A percentile compares a stretch with the other conserved stretches of the same genome.
Conservation (phyloP, 2,888 invertebrate genomes). For the Microchrysa polita region DNA sequence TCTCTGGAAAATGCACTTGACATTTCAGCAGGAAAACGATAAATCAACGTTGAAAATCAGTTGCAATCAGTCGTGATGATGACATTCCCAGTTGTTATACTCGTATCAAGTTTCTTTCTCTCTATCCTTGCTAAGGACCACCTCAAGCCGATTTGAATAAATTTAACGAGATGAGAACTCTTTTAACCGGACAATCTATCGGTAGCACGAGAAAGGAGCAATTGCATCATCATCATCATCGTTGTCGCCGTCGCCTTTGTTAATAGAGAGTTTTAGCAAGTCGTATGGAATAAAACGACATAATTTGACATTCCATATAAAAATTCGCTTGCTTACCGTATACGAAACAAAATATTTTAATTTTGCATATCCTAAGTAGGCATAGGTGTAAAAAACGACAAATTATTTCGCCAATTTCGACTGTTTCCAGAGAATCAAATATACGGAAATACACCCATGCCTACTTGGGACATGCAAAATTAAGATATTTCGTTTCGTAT, state of each 20-base stretch:
- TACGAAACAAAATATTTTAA: too few relatives aligned
- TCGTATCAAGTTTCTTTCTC: neutral
- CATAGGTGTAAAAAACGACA: too few relatives aligned
- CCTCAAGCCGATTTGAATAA: slow-evolving; percentile 2
- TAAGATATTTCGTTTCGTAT: too few relatives aligned
- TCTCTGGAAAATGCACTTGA: neutral
- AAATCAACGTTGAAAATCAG: neutral
- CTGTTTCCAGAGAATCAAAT: too few relatives aligned
- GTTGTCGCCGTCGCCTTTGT: neutral
- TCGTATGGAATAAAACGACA: too few relatives aligned
- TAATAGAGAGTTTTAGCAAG: too few relatives aligned
- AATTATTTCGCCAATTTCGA: too few relatives aligned
- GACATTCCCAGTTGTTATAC: neutral
- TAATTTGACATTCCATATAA: too few relatives aligned
- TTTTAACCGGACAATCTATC: neutral
- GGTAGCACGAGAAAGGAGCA: neutral
- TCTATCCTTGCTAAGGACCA: neutral
- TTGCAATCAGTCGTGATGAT: neutral
- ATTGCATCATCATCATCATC: slow-evolving; percentile 16
- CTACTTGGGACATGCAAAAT: too few relatives aligned
- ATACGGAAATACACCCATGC: too few relatives aligned
- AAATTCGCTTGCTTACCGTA: too few relatives aligned
- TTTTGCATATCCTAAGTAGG: too few relatives aligned
- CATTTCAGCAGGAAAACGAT: neutral
- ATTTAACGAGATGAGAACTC: neutral